Evolutionary conservation across 2,888 invertebrate species (phyloP), one percentile per base, ranked within the genome.

Genomic region (Nomada fabriciana): DNA sequence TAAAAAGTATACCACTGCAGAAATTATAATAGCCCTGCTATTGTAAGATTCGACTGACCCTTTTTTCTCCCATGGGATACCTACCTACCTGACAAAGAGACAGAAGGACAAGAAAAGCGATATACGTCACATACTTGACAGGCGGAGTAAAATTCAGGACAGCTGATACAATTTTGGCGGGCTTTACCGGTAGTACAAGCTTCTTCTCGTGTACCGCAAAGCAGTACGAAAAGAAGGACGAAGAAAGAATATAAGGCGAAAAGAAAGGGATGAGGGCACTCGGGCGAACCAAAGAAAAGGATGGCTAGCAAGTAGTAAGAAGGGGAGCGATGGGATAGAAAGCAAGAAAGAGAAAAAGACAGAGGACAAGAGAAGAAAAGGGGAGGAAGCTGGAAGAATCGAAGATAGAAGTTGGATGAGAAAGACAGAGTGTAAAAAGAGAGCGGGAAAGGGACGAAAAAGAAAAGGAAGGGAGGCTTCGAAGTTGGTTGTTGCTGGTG

Each of bases 101-200:
- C 68, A 76, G 77, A 74, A 71, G 79, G 68, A 76, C 53, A 74
- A 81, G 76, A 79, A 76, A 74, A 82, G 73, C 74, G 61, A 64
- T 80, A 73, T 81, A 69, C 67, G 84, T 80, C 86, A 73, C 64
- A 25, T 64, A 70, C 52, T 71, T 82, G 82, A 86, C 86, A 88
- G 82, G 80, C 79, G 67, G 69, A 76, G 88, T 83, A 87, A 90
- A 90, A 89, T 90, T 86, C 90, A 88, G 90, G 93, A 93, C 93
- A 93, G 93, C 93, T 93, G 93, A 93, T 93, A 92, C 89, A 92
- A 90, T 93, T 93, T 93, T 92, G 93, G 93, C 93, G 93, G 91
- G 92, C 84, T 91, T 87, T 75, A 83, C 78, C 71, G 82, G 86
- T 83, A 68, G 81, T 47, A 47, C 47, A 13, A 47, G 13, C 47